A percentile compares a stretch with the other conserved stretches of the same genome.
These are phyloP conservation scores for Coryphaenoides rupestris DNA, from an alignment of 2,113 vertebrate species.

Conservation along the genomic window DNA sequence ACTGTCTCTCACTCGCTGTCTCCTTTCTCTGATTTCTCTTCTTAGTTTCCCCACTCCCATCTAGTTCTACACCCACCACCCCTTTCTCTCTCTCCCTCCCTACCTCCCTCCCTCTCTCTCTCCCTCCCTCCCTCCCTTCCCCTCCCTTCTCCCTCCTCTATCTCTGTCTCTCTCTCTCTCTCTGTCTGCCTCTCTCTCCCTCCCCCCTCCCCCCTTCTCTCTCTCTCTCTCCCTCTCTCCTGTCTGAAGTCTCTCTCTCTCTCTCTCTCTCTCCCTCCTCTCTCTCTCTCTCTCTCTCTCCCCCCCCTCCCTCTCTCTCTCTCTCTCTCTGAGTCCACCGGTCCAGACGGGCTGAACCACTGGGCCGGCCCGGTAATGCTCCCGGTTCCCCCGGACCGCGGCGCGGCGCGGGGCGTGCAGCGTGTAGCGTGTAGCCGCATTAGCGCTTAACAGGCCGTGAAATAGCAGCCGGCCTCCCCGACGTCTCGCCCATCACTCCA, in stretches of 20 bases:
- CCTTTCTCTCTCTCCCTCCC: neutral
- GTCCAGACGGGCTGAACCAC: conserved; percentile 68
- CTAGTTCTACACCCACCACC: neutral
- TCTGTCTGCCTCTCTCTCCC: conserved; percentile 11
- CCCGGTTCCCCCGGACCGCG: conserved; percentile 64
- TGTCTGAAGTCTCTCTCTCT: conserved; percentile 31
- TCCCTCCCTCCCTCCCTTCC: too few species aligned
- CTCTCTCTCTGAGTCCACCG: conserved; percentile 39
- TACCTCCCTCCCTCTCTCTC: neutral
- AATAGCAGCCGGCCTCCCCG: conserved; percentile 81
- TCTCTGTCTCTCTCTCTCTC: conserved; percentile 48
- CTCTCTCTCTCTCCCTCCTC: neutral
- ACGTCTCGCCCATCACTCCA: conserved; percentile 81
- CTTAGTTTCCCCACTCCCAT: conserved; percentile 15
- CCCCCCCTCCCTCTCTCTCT: neutral
- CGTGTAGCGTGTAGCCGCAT: conserved; percentile 72
- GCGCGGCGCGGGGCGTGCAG: too few species aligned
- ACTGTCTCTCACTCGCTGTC: too few species aligned
- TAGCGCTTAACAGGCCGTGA: conserved; percentile 83
- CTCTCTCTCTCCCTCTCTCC: neutral
- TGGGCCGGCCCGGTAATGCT: conserved; percentile 72
- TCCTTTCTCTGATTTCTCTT: neutral
- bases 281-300: too few species aligned
- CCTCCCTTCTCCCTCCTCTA: too few species aligned
- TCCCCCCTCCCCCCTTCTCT: neutral